Base-by-base conservation (phyloP, 2,113 vertebrate species). In the Spilogale gracilis region DNA sequence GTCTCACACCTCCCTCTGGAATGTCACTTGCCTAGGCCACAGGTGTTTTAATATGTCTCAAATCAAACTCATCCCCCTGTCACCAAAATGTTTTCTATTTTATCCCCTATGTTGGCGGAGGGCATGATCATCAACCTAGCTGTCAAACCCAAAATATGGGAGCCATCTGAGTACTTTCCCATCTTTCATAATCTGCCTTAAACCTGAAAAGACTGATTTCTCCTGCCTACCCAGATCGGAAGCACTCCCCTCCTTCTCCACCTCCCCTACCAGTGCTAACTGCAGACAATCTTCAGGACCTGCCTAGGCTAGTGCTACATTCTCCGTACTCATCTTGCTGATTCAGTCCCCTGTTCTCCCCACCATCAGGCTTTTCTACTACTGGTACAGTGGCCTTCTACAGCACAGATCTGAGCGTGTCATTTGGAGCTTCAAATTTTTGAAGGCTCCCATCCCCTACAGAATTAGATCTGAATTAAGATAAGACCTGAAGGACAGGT, bases 61-160 rank as follows among this genome's bases (percentile, higher is more conserved):
- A 89, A 60, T 32, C 23, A 12, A 94, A 86, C 3, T 81, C 54
- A 76, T 60, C n/a, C 58, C 74, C 74, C 71, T 61, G 5, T 54
- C 54, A 63, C 63, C 84, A 94, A 92, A 90, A 74, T 76, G 30
- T 78, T 81, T 81, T 79, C 27, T 69, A 58, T 78, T 69, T 27
- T 20, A 38, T 27, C 18, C 10, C 21, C 30, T 52, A 9, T 30
- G 13, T 2, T 32, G 61, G 18, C 27, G 2, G 5, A 38, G 56
- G 61, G 16, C 25, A 56, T 18, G 14, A 58, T 0, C 25, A 0
- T 60, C 32, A 5, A 48, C 21, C n/a, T 32, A 23, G 52, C 9
- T 50, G 17, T 88, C 38, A 89, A 45, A 89, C 27, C 7, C 69
- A 50, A 25, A 67, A 89, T 10, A 45, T 25, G 6, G 60, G 30